phyloP scores from a whole-genome alignment of 2,113 vertebrate genomes.

The Acrocephalus kingi region DNA sequence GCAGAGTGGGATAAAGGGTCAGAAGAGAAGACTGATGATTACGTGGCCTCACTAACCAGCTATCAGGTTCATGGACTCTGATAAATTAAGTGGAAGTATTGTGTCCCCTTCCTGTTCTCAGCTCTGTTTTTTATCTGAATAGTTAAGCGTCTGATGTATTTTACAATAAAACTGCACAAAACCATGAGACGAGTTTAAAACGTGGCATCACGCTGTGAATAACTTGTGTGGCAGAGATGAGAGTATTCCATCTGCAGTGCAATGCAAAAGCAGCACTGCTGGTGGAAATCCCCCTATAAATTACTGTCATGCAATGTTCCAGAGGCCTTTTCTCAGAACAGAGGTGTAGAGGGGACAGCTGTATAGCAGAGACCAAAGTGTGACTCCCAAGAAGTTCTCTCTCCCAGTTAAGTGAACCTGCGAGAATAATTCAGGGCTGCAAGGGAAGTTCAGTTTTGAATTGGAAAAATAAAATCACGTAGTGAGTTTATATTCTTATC shows the following conservation, averaged over 20 bases:
- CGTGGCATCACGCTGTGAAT: neutral
- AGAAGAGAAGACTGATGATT: neutral
- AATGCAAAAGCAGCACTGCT: neutral
- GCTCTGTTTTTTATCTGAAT: neutral
- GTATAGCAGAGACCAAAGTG: neutral
- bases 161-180: neutral
- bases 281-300: neutral
- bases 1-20: neutral
- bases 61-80: neutral
- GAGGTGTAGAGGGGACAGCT: neutral
- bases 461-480: neutral
- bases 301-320: neutral
- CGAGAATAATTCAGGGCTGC: neutral
- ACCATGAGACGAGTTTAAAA: neutral
- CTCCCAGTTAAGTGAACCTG: neutral
- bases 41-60: neutral
- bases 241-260: neutral
- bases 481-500: neutral
- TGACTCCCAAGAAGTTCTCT: neutral
- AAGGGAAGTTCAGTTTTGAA: neutral
- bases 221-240: neutral
- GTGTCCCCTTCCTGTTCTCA: neutral
- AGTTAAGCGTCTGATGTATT: neutral
- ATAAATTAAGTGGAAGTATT: neutral
- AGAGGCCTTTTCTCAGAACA: neutral